phyloP scores from a whole-genome alignment of 2,113 vertebrate genomes.

The Charadrius vociferus region DNA sequence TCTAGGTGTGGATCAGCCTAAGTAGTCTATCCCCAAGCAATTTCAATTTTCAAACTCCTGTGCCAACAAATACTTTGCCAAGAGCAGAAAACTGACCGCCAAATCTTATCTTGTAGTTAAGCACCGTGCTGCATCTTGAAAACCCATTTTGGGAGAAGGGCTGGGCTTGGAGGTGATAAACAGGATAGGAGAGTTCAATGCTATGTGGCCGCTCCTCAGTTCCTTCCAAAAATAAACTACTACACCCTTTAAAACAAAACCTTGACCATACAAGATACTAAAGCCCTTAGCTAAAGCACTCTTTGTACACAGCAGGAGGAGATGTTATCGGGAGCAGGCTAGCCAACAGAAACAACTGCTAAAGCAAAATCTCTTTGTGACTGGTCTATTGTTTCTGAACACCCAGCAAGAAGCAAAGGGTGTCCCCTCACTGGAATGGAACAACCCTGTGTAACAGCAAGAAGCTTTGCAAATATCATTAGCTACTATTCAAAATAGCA shows the following conservation, averaged over 20 bases:
- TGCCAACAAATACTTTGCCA: background rate
- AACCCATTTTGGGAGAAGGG: constrained; percentile 12
- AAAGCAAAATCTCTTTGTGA: constrained; percentile 39
- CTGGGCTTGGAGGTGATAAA: constrained; percentile 31
- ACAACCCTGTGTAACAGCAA: background rate
- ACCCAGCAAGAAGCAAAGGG: constrained; percentile 1
- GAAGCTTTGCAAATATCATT: constrained; percentile 16
- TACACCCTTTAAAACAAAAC: constrained; percentile 49
- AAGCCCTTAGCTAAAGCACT: constrained; percentile 10
- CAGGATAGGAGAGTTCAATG: constrained; percentile 52
- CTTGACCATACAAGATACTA: background rate
- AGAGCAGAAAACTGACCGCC: background rate
- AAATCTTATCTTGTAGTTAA: background rate
- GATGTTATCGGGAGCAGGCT: constrained; percentile 18
- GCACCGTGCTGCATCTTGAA: constrained; percentile 31
- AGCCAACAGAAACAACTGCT: constrained; percentile 57
- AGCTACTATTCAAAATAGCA: background rate
- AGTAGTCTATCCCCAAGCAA: background rate
- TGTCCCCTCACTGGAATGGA: background rate
- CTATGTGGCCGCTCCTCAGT: constrained; percentile 5
- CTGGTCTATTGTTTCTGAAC: constrained; percentile 23
- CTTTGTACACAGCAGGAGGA: constrained; percentile 50
- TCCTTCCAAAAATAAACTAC: constrained; percentile 53
- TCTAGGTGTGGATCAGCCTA: constrained; percentile 29
- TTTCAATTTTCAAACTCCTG: background rate